Percentiles rank a stretch among this genome's conserved stretches.
These are phyloP conservation scores for Balaeniceps rex DNA, from an alignment of 2,113 vertebrate species.

Conservation along the genomic window DNA sequence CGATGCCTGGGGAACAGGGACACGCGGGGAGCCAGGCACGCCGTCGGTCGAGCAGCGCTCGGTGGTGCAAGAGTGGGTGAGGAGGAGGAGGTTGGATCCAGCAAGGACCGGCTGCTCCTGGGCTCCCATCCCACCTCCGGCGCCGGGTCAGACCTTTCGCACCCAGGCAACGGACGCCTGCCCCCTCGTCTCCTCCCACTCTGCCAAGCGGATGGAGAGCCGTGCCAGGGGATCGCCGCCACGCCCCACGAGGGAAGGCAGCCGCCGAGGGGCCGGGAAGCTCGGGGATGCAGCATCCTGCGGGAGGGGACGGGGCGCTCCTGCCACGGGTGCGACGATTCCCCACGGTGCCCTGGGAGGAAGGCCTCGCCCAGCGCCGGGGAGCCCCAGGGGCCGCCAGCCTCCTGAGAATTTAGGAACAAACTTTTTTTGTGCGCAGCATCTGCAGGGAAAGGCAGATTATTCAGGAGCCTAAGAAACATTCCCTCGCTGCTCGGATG, in stretches of 20 bases:
- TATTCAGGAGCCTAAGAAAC: not conserved
- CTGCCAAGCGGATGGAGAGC: not conserved
- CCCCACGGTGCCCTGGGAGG: not conserved
- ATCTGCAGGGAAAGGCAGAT: not conserved
- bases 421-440: not conserved
- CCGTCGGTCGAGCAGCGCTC: fast-evolving
- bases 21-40: fast-evolving
- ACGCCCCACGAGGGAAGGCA: fast-evolving
- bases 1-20: not conserved
- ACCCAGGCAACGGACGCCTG: fast-evolving
- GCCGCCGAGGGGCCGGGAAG: not conserved
- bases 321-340: fast-evolving
- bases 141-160: not conserved
- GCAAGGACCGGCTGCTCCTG: not conserved
- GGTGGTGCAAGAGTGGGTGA: fast-evolving
- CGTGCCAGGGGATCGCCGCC: not conserved
- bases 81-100: not conserved
- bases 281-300: not conserved
- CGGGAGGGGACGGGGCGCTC: fast-evolving
- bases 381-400: not conserved
- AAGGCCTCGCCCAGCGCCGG: not conserved
- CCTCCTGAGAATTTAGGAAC: not conserved
- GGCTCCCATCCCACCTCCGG: not conserved
- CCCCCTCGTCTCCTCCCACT: not conserved
- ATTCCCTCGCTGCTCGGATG: not conserved